Conservation (phyloP, 92 coral and sea anemone genomes). For the Porites cylindrica region DNA sequence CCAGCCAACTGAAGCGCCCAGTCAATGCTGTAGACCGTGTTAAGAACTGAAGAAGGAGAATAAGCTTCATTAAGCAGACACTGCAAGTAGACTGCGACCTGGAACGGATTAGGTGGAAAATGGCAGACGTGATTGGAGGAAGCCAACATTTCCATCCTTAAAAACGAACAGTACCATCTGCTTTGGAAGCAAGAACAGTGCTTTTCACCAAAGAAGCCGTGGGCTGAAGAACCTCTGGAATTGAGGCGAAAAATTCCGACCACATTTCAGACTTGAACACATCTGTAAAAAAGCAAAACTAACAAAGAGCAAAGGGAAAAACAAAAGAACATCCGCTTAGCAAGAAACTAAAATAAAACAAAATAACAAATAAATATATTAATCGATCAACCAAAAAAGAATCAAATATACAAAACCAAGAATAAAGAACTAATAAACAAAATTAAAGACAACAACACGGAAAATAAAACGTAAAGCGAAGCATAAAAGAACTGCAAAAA, state of each 20-base stretch:
- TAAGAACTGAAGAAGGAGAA: constrained; percentile 38
- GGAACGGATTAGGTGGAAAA: constrained; percentile 56
- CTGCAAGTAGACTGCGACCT: constrained; percentile 54
- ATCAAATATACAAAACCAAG: too few relatives aligned
- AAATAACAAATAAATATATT: too few relatives aligned
- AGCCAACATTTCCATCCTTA: constrained; percentile 10
- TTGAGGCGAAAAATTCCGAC: constrained; percentile 8
- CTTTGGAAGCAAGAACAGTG: constrained; percentile 17
- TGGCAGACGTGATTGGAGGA: constrained; percentile 25
- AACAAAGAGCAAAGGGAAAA: not conserved
- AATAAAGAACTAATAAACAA: too few relatives aligned
- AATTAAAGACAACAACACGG: too few relatives aligned
- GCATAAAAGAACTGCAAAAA: too few relatives aligned
- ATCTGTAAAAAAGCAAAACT: not conserved
- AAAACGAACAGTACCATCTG: constrained; percentile 6
- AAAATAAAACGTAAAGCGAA: too few relatives aligned
- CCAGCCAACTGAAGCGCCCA: constrained; percentile 61
- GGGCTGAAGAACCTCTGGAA: not conserved
- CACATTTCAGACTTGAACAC: constrained; percentile 8
- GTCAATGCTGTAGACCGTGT: constrained; percentile 61
- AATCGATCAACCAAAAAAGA: too few relatives aligned
- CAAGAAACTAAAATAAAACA: not conserved
- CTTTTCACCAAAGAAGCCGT: constrained; percentile 5
- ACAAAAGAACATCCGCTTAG: not conserved
- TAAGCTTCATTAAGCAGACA: constrained; percentile 28